Evolutionary conservation across 2,888 invertebrate species (phyloP), one percentile per base, ranked within the genome.

Genomic region (Idaea dimidiata): DNA sequence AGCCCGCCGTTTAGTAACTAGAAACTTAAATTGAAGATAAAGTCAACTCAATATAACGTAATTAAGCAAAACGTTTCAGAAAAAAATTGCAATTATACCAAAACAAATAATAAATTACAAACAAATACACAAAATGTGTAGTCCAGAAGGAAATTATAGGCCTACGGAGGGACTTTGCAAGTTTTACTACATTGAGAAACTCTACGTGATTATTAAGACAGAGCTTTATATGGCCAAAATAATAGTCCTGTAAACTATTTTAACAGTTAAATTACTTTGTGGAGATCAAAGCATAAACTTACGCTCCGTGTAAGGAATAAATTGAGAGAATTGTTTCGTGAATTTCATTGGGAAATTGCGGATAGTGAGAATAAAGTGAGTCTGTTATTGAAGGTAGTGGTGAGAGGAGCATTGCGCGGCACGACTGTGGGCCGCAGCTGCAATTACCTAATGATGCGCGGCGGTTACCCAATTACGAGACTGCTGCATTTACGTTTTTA

Each of bases 371-470:
- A 67, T 72, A 64, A 61, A 65, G 73, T 55, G 65, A 69, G 72
- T 68, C 63, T 68, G 68, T 67, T 43, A 10, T 43, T 10, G 65
- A 67, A 62, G 62, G 65, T 69, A 59, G 73, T 68, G 72, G 61
- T 62, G 59, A 61, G 54, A 58, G 63, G 61, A 62, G 65, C 62
- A 64, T 58, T 64, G 63, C 60, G 64, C 63, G 67, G 72, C 67
- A 62, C 68, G 43, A 43, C 43, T 69, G 71, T 62, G 77, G 74
- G 82, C 80, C 83, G 69, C 88, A 83, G 84, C 87, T 88, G 87
- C 89, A 88, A 89, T 89, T 84, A 89, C 86, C 86, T 89, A 89
- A 88, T 88, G 89, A 90, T 84, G 86, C 87, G 84, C 82, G 78
- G 83, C 75, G 85, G 86, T 86, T 86, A 85, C 85, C 86, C 88